Base-by-base conservation (phyloP, 2,113 vertebrate genomes). In the Myotis brandtii region DNA sequence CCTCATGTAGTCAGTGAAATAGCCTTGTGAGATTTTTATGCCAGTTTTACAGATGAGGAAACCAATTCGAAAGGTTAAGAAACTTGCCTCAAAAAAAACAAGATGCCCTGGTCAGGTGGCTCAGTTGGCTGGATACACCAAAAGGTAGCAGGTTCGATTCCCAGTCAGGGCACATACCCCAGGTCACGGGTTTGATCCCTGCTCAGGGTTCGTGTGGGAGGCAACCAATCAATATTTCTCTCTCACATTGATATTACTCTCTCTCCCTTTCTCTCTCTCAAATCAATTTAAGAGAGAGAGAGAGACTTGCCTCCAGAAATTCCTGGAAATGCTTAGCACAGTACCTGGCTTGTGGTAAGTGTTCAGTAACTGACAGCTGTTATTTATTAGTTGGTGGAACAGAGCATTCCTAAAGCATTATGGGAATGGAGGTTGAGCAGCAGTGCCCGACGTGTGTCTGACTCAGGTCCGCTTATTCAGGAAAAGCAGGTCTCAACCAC, bases 11-110 rank as follows among this genome's bases (percentile, higher is more conserved):
- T 79, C 72, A 64, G 54, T 75, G 30, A 86, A 75, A 59, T 30
- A 79, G 66, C 56, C 20, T 80, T 21, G 30, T 52, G 66, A 69
- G 18, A 16, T 76, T 79, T 88, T 84, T 43, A 46, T 69, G 34
- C 80, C 43, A 48, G 3, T 73, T 94, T 92, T 48, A 88, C 43
- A 48, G 48, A 69, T 48, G 34, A 94, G 40, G 34, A 92, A 95
- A 83, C 14, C 37, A 66, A 73, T 20, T 86, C 37, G 8, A 21
- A 88, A 79, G 25, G 9, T 48, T 88, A 46, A 64, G 59, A 34
- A 72, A 76, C 43, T 82, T 43, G 73, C 37, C 73, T 95, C 32
- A 64, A 64, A 30, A 64, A 59, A 59, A 59, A 62, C 37, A 30
- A 64, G 27, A 64, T 64, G 62, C 62, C 12, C 62, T 64, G 62